Conservation (phyloP, 2,113 vertebrate species). For the Colossoma macropomum region DNA sequence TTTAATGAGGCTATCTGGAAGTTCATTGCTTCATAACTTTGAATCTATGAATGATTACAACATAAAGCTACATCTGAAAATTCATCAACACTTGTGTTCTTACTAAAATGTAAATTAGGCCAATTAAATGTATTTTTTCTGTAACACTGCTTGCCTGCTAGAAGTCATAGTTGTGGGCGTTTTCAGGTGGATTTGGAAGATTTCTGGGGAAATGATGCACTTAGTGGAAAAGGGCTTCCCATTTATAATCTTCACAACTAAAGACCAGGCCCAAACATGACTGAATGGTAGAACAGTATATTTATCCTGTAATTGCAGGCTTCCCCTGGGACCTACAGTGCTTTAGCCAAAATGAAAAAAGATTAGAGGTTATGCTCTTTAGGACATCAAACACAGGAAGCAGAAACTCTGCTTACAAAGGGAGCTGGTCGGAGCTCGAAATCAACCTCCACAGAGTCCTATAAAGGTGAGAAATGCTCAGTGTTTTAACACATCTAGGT, state of each 20-base stretch:
- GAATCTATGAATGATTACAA: too few relatives aligned
- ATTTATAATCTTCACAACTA: slow-evolving; percentile 61
- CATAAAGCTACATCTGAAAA: too few relatives aligned
- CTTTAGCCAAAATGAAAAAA: slow-evolving; percentile 57
- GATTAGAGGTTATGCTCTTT: slow-evolving; percentile 66
- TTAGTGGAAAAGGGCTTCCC: slow-evolving; percentile 46
- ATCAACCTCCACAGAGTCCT: not conserved
- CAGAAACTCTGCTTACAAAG: not conserved
- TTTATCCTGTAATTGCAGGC: slow-evolving; percentile 63
- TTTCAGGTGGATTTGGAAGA: slow-evolving; percentile 49
- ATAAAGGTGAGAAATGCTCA: not conserved
- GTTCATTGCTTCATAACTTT: too few relatives aligned
- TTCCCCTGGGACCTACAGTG: slow-evolving; percentile 47
- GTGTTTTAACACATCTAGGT: not conserved
- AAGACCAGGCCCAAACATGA: slow-evolving; percentile 35
- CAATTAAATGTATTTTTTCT: not conserved
- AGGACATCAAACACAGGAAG: slow-evolving; percentile 43
- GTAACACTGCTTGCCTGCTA: not conserved
- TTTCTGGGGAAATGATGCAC: slow-evolving; percentile 48
- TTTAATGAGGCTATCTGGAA: too few relatives aligned
- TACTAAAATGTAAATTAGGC: not conserved
- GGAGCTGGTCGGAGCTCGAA: not conserved
- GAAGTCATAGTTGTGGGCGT: slow-evolving; percentile 22
- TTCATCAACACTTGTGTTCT: not conserved
- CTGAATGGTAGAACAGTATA: slow-evolving; percentile 55